Conservation (phyloP, 2,113 vertebrate species). For the Oryzias celebensis region DNA sequence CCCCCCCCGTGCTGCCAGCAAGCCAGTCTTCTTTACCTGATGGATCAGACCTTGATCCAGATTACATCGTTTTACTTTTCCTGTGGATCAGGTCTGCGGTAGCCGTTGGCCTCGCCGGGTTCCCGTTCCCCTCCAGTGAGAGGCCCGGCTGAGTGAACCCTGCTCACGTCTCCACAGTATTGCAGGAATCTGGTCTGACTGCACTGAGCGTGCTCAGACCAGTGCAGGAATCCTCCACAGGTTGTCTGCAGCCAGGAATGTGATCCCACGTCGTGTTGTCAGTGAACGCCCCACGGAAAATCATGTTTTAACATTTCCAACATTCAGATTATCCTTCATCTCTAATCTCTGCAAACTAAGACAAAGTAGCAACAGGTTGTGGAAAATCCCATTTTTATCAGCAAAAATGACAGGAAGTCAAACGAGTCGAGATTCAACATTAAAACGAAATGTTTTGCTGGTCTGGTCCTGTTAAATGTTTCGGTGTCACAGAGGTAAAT, state of each 20-base stretch:
- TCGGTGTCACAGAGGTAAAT: no score
- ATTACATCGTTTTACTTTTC: background rate
- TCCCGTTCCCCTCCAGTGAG: constrained; percentile 40
- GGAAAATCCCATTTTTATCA: no score
- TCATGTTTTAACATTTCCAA: constrained; percentile 1
- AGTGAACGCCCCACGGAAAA: constrained; percentile 19
- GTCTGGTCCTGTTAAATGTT: no score
- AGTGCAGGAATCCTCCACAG: constrained; percentile 70
- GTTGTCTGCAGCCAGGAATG: constrained; percentile 62
- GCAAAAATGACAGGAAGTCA: no score
- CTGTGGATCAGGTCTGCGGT: constrained; percentile 39
- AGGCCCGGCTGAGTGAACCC: constrained; percentile 45
- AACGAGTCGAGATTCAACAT: no score
- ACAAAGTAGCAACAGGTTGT: no score
- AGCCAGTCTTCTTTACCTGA: no score
- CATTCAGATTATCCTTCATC: no score
- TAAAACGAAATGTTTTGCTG: no score
- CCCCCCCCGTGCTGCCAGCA: no score
- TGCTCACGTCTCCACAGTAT: constrained; percentile 32
- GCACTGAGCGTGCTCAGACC: constrained; percentile 77
- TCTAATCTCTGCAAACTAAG: no score
- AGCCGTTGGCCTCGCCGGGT: constrained; percentile 40
- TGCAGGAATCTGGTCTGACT: constrained; percentile 74
- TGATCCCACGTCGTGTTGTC: constrained; percentile 61
- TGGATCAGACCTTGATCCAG: no score